Base-by-base conservation (phyloP, 64 coral and sea anemone species). In the Pocillopora damicornis region DNA sequence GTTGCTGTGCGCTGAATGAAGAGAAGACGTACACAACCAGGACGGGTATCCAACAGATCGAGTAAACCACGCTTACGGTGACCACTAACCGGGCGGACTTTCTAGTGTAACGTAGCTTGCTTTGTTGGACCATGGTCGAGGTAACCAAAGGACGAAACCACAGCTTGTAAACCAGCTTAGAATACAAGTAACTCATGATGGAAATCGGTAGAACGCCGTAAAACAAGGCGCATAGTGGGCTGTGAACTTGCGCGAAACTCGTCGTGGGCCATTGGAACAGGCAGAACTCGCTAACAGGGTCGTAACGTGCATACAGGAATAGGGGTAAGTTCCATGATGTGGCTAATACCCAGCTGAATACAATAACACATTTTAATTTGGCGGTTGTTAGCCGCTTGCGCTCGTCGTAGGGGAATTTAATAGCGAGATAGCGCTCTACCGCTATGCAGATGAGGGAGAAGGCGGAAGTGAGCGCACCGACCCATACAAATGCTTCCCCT, bases 401-500 rank as follows among this genome's bases (percentile, higher is more conserved):
- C 9, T 57, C 77, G 63, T 66, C 77, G 76, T 79, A 71, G 9
- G 76, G 87, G 18, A 79, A 79, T 26, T 79, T 89, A 11, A 89
- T 78, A 1, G 76, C 87, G 18, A 69, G 77, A 34, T 89, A 89
- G 14, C 87, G 56, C 23, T 89, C 87, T 4, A 89, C 0, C 0
- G 87, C 60, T 20, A 89, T 89, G n/a, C 75, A 76, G 38, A 89
- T 76, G 11, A 89, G 87, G 12, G 87, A 79, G 63, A 69, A 89
- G 4, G 78, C 76, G 13, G 87, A 89, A 0, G 75, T 30, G n/a
- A 89, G 76, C 1, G 87, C 87, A 68, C 87, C 87, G 51, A 89
- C 87, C 87, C 87, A 89, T 9, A 59, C 77, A 57, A 89, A 89
- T 16, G 78, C 87, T 20, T 89, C 87, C 16, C 87, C 87, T 66